Evolutionary conservation across 2,888 invertebrate species (phyloP).

Genomic region (Sicus ferrugineus): DNA sequence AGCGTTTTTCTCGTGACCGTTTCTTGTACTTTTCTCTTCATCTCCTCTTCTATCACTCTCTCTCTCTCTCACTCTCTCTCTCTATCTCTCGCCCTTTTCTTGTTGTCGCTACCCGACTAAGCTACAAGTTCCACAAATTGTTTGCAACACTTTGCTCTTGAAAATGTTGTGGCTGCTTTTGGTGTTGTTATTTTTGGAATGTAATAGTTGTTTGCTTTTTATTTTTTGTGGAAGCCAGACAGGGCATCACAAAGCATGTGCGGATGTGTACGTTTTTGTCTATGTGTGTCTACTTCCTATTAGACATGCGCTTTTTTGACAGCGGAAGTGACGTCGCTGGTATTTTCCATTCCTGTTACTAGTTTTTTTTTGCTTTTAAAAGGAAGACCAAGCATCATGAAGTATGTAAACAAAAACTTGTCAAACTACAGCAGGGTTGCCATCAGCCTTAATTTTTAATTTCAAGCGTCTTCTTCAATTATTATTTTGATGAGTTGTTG

Average conservation of each 20-base stretch:
- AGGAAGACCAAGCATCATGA: background rate
- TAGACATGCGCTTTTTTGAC: slow-evolving; percentile 10
- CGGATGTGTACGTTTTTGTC: background rate
- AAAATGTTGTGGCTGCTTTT: background rate
- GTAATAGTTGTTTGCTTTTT: background rate
- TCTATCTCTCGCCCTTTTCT: background rate
- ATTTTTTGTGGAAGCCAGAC: slow-evolving; percentile 12
- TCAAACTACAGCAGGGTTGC: slow-evolving; percentile 36
- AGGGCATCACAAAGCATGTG: background rate
- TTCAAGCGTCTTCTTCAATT: too few relatives aligned
- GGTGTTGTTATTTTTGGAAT: background rate
- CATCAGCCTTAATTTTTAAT: too few relatives aligned
- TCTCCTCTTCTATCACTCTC: background rate
- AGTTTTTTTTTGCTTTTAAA: background rate
- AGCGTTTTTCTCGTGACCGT: background rate
- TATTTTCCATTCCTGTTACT: slow-evolving; percentile 12
- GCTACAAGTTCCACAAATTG: background rate
- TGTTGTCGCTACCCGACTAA: background rate
- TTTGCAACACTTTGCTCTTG: background rate
- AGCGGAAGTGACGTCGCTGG: slow-evolving; percentile 43
- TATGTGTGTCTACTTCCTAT: too few relatives aligned
- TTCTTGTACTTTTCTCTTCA: background rate
- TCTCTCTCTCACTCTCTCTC: background rate
- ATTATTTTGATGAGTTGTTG: too few relatives aligned
- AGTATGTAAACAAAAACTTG: slow-evolving; percentile 37